Conservation (phyloP, 2,888 invertebrate species). For the Drosophila diplacantha region DNA sequence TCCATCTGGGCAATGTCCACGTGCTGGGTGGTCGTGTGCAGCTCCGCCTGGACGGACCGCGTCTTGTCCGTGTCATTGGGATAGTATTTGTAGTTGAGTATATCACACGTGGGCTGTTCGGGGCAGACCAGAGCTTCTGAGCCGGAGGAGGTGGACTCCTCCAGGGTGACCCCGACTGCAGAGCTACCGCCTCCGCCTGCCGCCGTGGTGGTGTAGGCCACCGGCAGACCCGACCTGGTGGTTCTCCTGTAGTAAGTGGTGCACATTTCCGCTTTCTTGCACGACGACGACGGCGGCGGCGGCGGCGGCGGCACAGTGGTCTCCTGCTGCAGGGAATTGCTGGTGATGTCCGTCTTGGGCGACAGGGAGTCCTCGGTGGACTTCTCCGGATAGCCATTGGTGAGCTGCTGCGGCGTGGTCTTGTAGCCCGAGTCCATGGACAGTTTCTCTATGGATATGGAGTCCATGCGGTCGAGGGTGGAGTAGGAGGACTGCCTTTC, state of each 20-base stretch:
- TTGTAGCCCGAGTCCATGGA: conserved; percentile 77
- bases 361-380: conserved; percentile 73
- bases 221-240: conserved; percentile 71
- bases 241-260: conserved; percentile 74
- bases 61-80: conserved; percentile 75
- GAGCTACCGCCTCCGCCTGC: not conserved
- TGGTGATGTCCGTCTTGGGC: conserved; percentile 70
- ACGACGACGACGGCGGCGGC: conserved; percentile 1
- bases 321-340: conserved; percentile 57
- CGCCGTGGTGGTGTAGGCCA: conserved; percentile 65
- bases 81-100: conserved; percentile 76
- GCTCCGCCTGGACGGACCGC: conserved; percentile 71
- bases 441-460: conserved; percentile 75
- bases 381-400: conserved; percentile 67
- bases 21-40: conserved; percentile 75
- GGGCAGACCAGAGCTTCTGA: conserved; percentile 62
- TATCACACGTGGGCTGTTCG: conserved; percentile 76
- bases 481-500: conserved; percentile 71
- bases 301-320: not conserved
- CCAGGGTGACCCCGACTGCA: conserved; percentile 1
- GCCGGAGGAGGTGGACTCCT: conserved; percentile 52
- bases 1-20: conserved; percentile 86
- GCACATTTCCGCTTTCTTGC: conserved; percentile 57
- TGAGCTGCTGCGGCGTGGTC: conserved; percentile 73
- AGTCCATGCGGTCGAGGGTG: conserved; percentile 73